Percentiles rank a stretch among this genome's conserved stretches.
Conservation (phyloP, 1,140 invertebrate genomes). For the Zaprionus lachaisei region DNA sequence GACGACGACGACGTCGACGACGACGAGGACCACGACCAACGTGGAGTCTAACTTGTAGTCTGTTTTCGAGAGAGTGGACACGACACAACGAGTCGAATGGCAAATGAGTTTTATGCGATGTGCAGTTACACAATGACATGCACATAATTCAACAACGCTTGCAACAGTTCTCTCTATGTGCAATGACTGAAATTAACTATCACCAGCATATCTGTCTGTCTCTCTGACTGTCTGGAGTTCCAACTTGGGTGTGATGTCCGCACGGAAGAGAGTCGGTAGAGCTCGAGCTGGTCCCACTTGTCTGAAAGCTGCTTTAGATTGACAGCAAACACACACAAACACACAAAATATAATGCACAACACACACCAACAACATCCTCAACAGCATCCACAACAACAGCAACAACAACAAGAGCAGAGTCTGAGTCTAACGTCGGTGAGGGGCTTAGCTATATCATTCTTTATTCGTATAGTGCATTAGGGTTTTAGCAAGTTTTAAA, state of each 20-base stretch:
- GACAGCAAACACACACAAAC: slow-evolving; percentile 41
- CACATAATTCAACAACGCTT: slow-evolving; percentile 76
- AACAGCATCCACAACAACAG: slow-evolving; percentile 4
- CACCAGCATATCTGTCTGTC: slow-evolving; percentile 20
- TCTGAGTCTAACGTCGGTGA: slow-evolving; percentile 32
- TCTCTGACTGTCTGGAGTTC: not conserved
- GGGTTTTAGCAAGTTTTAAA: slow-evolving; percentile 59
- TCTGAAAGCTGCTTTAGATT: slow-evolving; percentile 47
- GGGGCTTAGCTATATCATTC: slow-evolving; percentile 53
- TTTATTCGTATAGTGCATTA: slow-evolving; percentile 56
- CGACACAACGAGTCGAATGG: slow-evolving; percentile 40
- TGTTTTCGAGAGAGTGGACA: slow-evolving; percentile 14
- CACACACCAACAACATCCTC: not conserved
- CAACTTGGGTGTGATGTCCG: slow-evolving; percentile 26
- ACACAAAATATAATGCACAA: slow-evolving; percentile 19
- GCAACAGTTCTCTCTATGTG: slow-evolving; percentile 53
- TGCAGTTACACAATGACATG: slow-evolving; percentile 80
- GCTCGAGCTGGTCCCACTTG: slow-evolving; percentile 43
- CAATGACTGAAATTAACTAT: slow-evolving; percentile 80
- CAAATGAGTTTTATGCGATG: slow-evolving; percentile 79
- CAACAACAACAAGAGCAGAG: slow-evolving; percentile 18
- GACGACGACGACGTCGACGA: not conserved
- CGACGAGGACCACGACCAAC: not conserved
- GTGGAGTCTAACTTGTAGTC: not conserved
- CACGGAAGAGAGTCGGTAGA: slow-evolving; percentile 26